Conservation (phyloP, 2,113 vertebrate genomes). For the Syngnathus scovelli region DNA sequence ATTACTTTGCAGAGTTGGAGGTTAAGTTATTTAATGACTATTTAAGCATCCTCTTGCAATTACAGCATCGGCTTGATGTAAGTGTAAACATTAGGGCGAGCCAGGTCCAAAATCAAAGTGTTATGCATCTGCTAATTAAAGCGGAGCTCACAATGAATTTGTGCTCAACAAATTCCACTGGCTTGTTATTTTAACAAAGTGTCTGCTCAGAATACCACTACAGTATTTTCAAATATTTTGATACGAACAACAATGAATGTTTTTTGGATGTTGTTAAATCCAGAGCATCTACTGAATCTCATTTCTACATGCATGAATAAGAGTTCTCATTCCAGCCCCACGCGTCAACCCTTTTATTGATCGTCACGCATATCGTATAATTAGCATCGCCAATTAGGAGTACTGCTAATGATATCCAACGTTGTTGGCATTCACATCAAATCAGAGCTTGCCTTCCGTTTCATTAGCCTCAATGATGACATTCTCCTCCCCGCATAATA, state of each 20-base stretch:
- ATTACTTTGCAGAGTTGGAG: background rate
- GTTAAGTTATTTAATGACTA: background rate
- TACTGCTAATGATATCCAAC: slow-evolving; percentile 24
- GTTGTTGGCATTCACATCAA: slow-evolving; percentile 38
- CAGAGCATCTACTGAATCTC: background rate
- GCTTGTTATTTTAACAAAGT: background rate
- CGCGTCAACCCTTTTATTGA: slow-evolving; percentile 18
- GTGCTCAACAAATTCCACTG: background rate
- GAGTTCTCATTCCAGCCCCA: background rate
- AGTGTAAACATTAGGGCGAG: background rate
- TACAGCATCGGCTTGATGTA: background rate
- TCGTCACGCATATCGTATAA: slow-evolving; percentile 28
- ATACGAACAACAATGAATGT: background rate
- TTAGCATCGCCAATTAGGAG: slow-evolving; percentile 41
- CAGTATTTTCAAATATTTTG: background rate
- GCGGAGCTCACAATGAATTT: background rate
- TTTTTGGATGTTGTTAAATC: background rate
- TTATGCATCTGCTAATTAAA: background rate
- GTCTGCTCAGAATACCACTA: no score
- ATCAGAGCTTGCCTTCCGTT: slow-evolving; percentile 33
- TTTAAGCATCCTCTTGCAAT: background rate
- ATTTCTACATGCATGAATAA: no score
- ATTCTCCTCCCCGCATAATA: slow-evolving; percentile 26
- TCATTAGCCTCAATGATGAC: slow-evolving; percentile 39
- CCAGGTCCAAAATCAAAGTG: background rate